Evolutionary conservation across 2,888 invertebrate genomes (phyloP).

Genomic region (Ophion costatus): DNA sequence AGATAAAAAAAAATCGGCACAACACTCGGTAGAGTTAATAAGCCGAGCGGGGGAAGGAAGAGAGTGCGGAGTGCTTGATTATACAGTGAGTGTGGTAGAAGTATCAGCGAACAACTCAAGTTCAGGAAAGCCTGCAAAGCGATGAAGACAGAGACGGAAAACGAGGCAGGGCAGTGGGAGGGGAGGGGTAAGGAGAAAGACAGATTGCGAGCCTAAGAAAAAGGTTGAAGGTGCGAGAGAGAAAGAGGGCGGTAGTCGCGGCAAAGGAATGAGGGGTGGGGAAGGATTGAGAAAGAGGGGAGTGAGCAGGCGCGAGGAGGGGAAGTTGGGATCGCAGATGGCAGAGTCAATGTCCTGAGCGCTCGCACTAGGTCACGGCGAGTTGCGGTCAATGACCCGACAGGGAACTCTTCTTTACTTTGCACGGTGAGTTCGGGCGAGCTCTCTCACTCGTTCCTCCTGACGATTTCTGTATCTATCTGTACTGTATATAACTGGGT

Average conservation of each 20-base stretch:
- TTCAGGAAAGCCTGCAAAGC: conserved; percentile 36
- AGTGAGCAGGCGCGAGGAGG: conserved; percentile 69
- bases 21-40: conserved; percentile 46
- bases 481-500: conserved; percentile 16
- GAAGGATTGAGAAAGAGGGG: conserved; percentile 56
- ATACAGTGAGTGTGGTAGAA: conserved; percentile 55
- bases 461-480: conserved; percentile 46
- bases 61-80: conserved; percentile 56
- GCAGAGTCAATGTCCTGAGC: conserved; percentile 83
- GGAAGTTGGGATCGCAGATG: conserved; percentile 83
- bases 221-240: conserved; percentile 32
- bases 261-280: conserved; percentile 54
- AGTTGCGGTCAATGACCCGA: conserved; percentile 83
- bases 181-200: conserved; percentile 21
- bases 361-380: conserved; percentile 84
- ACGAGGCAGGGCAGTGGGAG: conserved; percentile 10
- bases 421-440: conserved; percentile 76
- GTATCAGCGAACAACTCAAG: conserved; percentile 52
- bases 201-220: conserved; percentile 34
- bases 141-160: conserved; percentile 21
- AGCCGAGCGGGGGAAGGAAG: conserved; percentile 37
- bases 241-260: conserved; percentile 49
- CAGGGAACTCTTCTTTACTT: conserved; percentile 80
- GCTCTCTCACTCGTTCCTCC: conserved; percentile 64
- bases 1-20: conserved; percentile 40